phyloP scores from a whole-genome alignment of 1,140 invertebrate species.

The Hyles vespertilio region DNA sequence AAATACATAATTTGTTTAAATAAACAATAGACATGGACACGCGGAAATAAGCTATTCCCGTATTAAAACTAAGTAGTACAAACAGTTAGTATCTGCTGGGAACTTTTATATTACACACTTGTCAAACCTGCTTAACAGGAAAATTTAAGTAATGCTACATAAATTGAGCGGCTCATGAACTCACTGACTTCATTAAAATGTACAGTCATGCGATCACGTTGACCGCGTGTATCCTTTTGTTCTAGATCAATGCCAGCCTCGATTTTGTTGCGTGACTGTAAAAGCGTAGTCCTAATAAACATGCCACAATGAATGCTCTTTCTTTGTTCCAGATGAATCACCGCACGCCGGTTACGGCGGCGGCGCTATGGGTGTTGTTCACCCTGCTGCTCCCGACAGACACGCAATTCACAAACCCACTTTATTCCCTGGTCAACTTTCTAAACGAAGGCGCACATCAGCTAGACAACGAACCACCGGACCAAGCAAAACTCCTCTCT shows the following conservation, averaged over 20 bases:
- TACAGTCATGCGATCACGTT: slow-evolving; percentile 13
- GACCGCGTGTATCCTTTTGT: slow-evolving; percentile 13
- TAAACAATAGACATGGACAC: no score
- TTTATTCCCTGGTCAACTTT: slow-evolving; percentile 55
- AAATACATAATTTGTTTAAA: no score
- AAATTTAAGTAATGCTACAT: neutral
- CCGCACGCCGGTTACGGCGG: slow-evolving; percentile 27
- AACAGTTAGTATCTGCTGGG: neutral
- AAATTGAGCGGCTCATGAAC: slow-evolving; percentile 1
- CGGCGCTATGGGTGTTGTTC: slow-evolving; percentile 43
- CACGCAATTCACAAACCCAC: slow-evolving; percentile 39
- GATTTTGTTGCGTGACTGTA: neutral
- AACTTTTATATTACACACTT: neutral
- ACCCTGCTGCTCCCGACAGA: slow-evolving; percentile 31
- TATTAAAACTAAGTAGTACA: no score
- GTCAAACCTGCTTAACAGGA: slow-evolving; percentile 1
- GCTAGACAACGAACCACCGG: slow-evolving; percentile 57
- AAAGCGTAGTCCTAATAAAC: no score
- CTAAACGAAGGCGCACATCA: slow-evolving; percentile 54
- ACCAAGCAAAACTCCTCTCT: slow-evolving; percentile 41
- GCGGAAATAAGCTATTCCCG: no score
- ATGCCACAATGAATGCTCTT: neutral
- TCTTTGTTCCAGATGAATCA: slow-evolving; percentile 49
- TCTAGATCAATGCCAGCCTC: slow-evolving; percentile 7
- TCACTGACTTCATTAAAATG: slow-evolving; percentile 3